Percentiles rank a stretch among this genome's conserved stretches.
Evolutionary conservation across 2,888 invertebrate genomes (phyloP).

Genomic region (Folsomia candida): DNA sequence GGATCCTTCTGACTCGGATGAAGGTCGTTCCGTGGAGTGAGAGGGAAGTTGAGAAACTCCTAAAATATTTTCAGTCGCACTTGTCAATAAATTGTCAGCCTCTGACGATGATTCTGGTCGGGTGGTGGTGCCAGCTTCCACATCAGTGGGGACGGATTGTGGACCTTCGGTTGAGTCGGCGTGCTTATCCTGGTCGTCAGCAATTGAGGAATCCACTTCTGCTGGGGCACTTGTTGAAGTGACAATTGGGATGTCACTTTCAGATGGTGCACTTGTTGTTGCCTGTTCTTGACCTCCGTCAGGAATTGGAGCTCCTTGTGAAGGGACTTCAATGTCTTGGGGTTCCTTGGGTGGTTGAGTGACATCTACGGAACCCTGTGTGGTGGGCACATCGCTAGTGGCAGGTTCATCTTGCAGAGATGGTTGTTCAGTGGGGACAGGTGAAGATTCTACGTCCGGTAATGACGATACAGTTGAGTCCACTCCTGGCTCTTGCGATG

Average conservation of each 20-base stretch:
- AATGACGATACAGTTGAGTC: background rate
- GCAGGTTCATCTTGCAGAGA: background rate
- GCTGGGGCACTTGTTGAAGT: background rate
- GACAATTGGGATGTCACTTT: background rate
- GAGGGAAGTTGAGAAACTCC: background rate
- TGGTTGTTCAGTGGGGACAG: no score
- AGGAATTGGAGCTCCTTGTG: slow-evolving; percentile 1
- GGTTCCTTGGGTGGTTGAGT: background rate
- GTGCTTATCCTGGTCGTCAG: background rate
- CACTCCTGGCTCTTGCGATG: slow-evolving; percentile 12
- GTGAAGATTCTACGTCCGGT: background rate
- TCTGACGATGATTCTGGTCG: background rate
- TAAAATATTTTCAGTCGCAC: slow-evolving; percentile 4
- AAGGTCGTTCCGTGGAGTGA: background rate
- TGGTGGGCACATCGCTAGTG: no score
- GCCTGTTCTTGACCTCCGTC: background rate
- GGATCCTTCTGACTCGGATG: no score
- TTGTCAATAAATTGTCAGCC: background rate
- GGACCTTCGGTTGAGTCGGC: slow-evolving; percentile 10
- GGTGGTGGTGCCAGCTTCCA: slow-evolving; percentile 4
- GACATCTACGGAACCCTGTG: background rate
- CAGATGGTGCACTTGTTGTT: slow-evolving; percentile 14
- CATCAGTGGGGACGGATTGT: background rate
- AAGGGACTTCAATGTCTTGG: background rate
- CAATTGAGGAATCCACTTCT: slow-evolving; percentile 9